A percentile compares a stretch with the other conserved stretches of the same genome.
Evolutionary conservation across 64 coral and sea anemone species (phyloP).

Genomic region (Dendrophyllia cribrosa): DNA sequence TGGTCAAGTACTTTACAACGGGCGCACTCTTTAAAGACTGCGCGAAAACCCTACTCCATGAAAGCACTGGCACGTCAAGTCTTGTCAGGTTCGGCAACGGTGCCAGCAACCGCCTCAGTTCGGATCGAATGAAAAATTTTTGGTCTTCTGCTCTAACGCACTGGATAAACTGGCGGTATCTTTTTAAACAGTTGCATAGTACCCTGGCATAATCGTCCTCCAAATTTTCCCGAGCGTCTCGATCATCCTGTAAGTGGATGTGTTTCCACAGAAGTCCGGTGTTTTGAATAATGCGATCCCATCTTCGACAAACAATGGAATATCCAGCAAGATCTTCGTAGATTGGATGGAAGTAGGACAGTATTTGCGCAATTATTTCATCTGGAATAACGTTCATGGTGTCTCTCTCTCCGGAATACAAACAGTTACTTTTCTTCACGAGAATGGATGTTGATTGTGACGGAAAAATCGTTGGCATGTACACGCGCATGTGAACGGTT

Average conservation of each 20-base stretch:
- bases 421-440: neutral
- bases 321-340: slow-evolving; percentile 42
- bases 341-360: slow-evolving; percentile 56
- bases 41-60: slow-evolving; percentile 40
- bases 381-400: slow-evolving; percentile 44
- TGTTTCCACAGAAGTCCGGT: slow-evolving; percentile 57
- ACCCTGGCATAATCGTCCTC: slow-evolving; percentile 26
- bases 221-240: neutral
- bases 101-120: slow-evolving; percentile 11
- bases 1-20: slow-evolving; percentile 40
- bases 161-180: slow-evolving; percentile 47
- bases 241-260: slow-evolving; percentile 59
- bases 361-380: slow-evolving; percentile 59
- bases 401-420: neutral
- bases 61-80: slow-evolving; percentile 39
- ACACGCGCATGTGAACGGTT: slow-evolving; percentile 16
- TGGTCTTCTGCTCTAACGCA: slow-evolving; percentile 61
- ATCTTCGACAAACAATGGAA: slow-evolving; percentile 45
- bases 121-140: neutral
- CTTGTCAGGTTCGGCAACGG: slow-evolving; percentile 29
- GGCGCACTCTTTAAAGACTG: slow-evolving; percentile 31
- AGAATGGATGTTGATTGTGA: neutral
- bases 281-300: slow-evolving; percentile 54
- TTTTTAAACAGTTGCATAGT: slow-evolving; percentile 26
- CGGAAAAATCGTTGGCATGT: neutral